Evolutionary conservation across 2,797 vertebrate species (phyloP), one percentile per base, ranked within the genome.

Genomic region (Nyctalus aviator): DNA sequence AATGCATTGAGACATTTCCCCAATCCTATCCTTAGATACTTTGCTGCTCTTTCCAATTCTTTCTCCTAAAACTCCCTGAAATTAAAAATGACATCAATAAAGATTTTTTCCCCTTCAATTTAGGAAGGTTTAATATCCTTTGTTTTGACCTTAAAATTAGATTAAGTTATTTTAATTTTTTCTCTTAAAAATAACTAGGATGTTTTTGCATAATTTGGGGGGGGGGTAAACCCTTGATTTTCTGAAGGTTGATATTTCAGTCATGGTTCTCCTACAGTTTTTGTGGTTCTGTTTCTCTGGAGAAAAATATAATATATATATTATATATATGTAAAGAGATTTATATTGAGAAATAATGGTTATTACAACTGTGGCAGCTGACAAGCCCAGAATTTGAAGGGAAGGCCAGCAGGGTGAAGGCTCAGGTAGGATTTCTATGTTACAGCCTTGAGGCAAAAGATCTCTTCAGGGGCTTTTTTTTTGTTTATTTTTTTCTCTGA

Each of bases 121-220:
- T 66, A 85, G 72, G 20, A 50, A 59, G 20, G 15, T 53, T 83
- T 82, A 72, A 18, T 81, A 88, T 30, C 21, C 62, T 44, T 25
- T 79, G 41, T 71, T 89, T 90, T 69, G 48, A 90, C 8, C 13
- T 66, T 85, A 53, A 77, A 81, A 91, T 76, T 76, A 76, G 10
- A 53, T 3, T 41, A 87, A n/a, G 53, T 2, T 57, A 88, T n/a
- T 79, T 92, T 35, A 41, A 78, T 88, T 79, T 84, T 53, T 78
- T 64, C 27, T 87, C n/a, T 88, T 48, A 92, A 88, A 85, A 78
- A 48, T 41, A 89, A 94, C 76, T 27, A 37, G 71, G 86, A 79
- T 27, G 4, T 88, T 82, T 66, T 75, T 68, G 14, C 8, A 90
- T 3, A 41, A 93, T 75, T 73, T 14, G n/a, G 37, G n/a, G 21